Evolutionary conservation across 2,113 vertebrate genomes (phyloP).

Genomic region (Cavia aperea): DNA sequence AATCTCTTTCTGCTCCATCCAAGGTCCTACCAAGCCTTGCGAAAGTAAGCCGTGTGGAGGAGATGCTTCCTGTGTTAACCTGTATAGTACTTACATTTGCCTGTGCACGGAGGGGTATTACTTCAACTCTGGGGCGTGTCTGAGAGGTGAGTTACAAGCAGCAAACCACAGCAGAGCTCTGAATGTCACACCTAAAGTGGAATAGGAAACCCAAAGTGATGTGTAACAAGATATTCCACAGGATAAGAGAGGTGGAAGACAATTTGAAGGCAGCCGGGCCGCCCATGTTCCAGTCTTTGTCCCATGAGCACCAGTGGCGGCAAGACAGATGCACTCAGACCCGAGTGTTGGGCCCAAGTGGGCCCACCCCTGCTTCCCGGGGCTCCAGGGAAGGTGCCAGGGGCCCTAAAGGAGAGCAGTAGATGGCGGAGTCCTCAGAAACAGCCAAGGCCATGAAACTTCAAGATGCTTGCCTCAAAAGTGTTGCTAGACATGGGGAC

Average conservation of each 20-base stretch:
- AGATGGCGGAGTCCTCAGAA: not conserved
- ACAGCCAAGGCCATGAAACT: not conserved
- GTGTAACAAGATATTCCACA: not conserved
- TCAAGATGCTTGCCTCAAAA: not conserved
- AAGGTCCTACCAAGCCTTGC: accelerated
- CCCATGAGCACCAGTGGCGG: not conserved
- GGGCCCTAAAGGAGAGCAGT: not conserved
- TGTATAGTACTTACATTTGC: accelerated
- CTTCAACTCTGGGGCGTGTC: accelerated
- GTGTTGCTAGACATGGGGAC: no score
- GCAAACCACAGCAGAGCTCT: not conserved
- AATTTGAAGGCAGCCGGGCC: not conserved
- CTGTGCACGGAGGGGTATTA: constrained; percentile 59
- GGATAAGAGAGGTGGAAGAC: not conserved
- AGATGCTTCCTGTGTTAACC: not conserved
- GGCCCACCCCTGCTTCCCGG: not conserved
- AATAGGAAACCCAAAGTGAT: not conserved
- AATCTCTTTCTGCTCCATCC: constrained; percentile 35
- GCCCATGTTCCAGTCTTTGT: not conserved
- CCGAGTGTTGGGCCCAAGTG: not conserved
- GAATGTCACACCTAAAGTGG: not conserved
- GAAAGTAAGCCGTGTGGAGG: accelerated
- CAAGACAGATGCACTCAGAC: not conserved
- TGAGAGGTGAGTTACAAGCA: constrained; percentile 67
- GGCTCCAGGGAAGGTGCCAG: no score